Evolutionary conservation across 2,888 invertebrate genomes (phyloP), one percentile per base, ranked within the genome.

Genomic region (Nephrocerus scutellatus): DNA sequence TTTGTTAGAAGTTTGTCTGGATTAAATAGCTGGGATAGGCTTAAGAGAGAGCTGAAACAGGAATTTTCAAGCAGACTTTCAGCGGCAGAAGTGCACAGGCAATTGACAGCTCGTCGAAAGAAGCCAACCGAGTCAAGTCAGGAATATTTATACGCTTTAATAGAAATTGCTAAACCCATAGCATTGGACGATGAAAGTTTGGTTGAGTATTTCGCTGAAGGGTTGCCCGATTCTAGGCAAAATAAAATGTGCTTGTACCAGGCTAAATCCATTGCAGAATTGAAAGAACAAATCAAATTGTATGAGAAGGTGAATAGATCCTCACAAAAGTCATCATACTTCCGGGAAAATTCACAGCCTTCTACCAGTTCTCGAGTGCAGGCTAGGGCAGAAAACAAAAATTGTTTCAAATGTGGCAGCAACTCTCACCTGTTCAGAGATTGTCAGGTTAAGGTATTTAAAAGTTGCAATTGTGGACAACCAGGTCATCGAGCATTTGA

Each of bases 261-360:
- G 13, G 36, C 41, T 10, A 36, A 10, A 10, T 30, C 42, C 15
- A 19, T 44, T 16, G 31, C 13, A 2, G 39, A 44, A 6, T 20
- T 47, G 20, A 44, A 47, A 35, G 36, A 43, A 5, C 31, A 44
- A 3, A 30, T 44, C n/a, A 28, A 32, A 4, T 22, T 47, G 14
- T 47, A 47, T 10, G 42, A 44, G 26, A 42, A 36, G 18, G 33
- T n/a, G n/a, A n/a, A n/a, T n/a, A n/a, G n/a, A n/a, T n/a, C n/a
- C n/a, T n/a, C n/a, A n/a, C n/a, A n/a, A n/a, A n/a, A n/a, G n/a
- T n/a, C n/a, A n/a, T n/a, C n/a, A n/a, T n/a, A n/a, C n/a, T n/a
- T n/a, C n/a, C n/a, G n/a, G n/a, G n/a, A n/a, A n/a, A n/a, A n/a
- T n/a, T n/a, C n/a, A n/a, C n/a, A n/a, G n/a, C n/a, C n/a, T n/a